A percentile compares a stretch with the other conserved stretches of the same genome.
Evolutionary conservation across 2,888 invertebrate genomes (phyloP).

Genomic region (Arctia plantaginis): DNA sequence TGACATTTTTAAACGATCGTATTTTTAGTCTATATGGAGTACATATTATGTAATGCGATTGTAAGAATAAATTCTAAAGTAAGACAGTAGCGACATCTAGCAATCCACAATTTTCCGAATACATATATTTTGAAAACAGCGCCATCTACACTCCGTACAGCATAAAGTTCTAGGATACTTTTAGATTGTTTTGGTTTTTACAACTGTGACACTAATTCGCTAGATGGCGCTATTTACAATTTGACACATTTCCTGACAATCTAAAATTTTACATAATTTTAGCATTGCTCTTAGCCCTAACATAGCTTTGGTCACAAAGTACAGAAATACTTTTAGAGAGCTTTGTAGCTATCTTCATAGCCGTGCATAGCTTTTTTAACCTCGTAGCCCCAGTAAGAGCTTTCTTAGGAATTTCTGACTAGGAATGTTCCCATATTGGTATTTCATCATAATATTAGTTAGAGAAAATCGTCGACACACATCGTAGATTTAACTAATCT

Average conservation of each 20-base stretch:
- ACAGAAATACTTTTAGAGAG: no score
- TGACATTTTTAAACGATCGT: background rate
- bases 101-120: background rate
- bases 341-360: no score
- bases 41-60: no score
- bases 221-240: background rate
- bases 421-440: background rate
- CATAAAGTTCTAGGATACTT: background rate
- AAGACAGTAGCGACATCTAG: background rate
- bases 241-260: background rate
- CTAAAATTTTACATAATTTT: background rate
- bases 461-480: background rate
- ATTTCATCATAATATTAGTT: no score
- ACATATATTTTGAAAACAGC: background rate
- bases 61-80: background rate
- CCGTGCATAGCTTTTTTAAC: background rate
- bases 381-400: no score
- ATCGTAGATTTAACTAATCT: background rate
- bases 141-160: background rate
- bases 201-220: background rate
- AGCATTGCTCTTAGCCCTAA: background rate
- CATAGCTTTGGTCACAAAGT: no score
- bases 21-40: background rate
- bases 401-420: background rate
- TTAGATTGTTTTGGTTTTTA: background rate